Base-by-base conservation (phyloP, 2,888 invertebrate genomes). In the Perizoma affinitatum region DNA sequence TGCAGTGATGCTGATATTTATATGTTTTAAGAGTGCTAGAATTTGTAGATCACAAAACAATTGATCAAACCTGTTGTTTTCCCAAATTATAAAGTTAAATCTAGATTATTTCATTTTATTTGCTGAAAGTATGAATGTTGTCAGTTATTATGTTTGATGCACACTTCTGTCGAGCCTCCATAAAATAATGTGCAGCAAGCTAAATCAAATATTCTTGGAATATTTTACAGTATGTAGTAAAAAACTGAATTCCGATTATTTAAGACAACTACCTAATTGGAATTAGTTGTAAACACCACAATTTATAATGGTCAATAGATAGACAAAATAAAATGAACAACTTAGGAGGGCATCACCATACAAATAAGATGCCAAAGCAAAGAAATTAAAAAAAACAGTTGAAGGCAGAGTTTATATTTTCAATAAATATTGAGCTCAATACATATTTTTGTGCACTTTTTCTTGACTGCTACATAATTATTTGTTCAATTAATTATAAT, bases 1-100 rank as follows among this genome's bases (percentile, higher is more conserved):
- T 44, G 54, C 63, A 42, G 54, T 70, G 73, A 71, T 73, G 66
- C 71, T 71, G 70, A 75, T 78, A 75, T 64, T 72, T 74, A 68
- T 72, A 36, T 50, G 72, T 66, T 72, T 73, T 68, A 66, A 66
- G 65, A 68, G 70, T 71, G 69, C 69, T 61, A 35, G 57, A 60
- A 50, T 40, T 40, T 46, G 42, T 61, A 58, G 63, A 70, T 78
- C 71, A 69, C 69, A 72, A 65, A 70, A 61, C 61, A 62, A 66
- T 53, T 54, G 63, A 66, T 53, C 48, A 48, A 60, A 55, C 35
- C 41, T 44, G 10, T 10, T 44, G 5, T 9, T 43, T 43, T n/a
- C 5, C n/a, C 42, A 42, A 42, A 3, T 44, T 22, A 38, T 38
- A 4, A 10, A 42, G 10, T 42, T 42, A 42, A 42, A 42, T 10